Conservation (phyloP, 2,113 vertebrate genomes). For the Machaerirhynchus nigripectus region DNA sequence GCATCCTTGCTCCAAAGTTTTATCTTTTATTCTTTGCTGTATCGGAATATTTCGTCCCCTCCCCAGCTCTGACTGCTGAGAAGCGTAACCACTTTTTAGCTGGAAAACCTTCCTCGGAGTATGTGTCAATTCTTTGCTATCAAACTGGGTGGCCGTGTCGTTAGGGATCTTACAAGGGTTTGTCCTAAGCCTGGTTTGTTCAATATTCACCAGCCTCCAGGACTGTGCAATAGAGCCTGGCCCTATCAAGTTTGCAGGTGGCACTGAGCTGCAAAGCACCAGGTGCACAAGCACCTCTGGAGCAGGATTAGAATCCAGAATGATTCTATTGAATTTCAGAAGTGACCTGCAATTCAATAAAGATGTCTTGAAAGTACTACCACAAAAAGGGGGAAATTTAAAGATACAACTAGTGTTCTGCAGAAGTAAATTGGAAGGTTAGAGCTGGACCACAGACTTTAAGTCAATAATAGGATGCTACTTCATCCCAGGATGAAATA, state of each 20-base stretch:
- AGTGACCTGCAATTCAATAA: not conserved
- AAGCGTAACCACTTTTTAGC: not conserved
- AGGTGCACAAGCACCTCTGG: not conserved
- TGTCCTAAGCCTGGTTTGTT: not conserved
- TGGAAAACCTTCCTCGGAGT: not conserved
- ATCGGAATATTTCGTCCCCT: not conserved
- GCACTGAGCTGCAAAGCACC: not conserved
- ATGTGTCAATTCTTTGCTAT: not conserved
- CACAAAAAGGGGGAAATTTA: not conserved
- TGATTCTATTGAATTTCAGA: not conserved
- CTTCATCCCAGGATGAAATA: not conserved
- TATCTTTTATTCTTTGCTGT: not conserved
- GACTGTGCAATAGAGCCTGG: not conserved
- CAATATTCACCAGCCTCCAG: not conserved
- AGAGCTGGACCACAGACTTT: not conserved
- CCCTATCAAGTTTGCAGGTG: not conserved
- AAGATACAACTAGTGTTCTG: not conserved
- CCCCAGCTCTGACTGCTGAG: not conserved
- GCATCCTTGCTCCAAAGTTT: slow-evolving; percentile 1
- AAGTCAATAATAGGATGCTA: not conserved
- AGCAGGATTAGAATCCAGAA: slow-evolving; percentile 1
- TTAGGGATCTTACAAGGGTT: not conserved
- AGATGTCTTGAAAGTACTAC: not conserved
- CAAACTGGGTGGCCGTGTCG: not conserved
- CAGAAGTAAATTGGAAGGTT: not conserved